Percentiles rank a stretch among this genome's conserved stretches.
These are phyloP conservation scores for Bryconaethiops microstoma DNA, from an alignment of 2,797 vertebrate genomes.

Conservation along the genomic window DNA sequence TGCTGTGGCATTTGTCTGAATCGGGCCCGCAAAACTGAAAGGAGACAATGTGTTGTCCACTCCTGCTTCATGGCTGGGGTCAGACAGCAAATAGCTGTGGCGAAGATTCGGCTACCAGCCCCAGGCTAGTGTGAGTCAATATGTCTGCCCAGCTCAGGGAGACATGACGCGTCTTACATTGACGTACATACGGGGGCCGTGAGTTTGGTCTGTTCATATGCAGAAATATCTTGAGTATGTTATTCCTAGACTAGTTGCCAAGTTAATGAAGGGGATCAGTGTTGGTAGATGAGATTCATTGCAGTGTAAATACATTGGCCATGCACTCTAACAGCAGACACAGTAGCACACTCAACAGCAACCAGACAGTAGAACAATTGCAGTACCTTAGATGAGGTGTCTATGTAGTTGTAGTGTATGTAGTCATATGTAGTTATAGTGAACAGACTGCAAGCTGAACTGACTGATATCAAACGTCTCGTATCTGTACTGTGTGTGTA, in stretches of 20 bases:
- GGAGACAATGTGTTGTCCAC: constrained; percentile 62
- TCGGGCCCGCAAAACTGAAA: constrained; percentile 59
- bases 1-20: constrained; percentile 38
- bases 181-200: constrained; percentile 56
- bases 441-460: neutral
- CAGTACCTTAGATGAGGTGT: neutral
- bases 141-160: constrained; percentile 72
- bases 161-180: constrained; percentile 74
- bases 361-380: too few relatives aligned
- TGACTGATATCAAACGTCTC: neutral
- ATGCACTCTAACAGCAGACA: neutral
- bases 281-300: neutral
- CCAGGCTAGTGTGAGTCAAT: constrained; percentile 79
- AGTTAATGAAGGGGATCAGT: constrained; percentile 17
- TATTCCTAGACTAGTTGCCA: constrained; percentile 25
- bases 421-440: neutral
- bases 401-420: too few relatives aligned
- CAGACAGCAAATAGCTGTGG: constrained; percentile 83
- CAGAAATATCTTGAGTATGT: constrained; percentile 33
- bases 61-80: constrained; percentile 73
- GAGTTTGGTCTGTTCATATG: constrained; percentile 21
- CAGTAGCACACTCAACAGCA: too few relatives aligned
- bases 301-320: neutral
- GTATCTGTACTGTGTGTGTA: neutral
- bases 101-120: constrained; percentile 67